phyloP scores from a whole-genome alignment of 1,140 invertebrate genomes.

The Calephelis nemesis region DNA sequence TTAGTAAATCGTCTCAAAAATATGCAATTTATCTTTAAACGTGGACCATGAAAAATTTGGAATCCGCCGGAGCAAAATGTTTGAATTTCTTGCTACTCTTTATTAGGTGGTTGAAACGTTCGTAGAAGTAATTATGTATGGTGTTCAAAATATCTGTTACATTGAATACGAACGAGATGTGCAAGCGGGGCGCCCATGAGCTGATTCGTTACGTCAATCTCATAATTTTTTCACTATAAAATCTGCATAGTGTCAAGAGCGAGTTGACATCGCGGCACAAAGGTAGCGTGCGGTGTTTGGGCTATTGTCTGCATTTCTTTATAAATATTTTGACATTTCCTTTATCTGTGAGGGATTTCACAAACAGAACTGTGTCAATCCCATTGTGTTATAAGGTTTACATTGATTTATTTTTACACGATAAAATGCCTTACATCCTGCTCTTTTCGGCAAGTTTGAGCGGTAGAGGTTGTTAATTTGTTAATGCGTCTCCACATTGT shows the following conservation, averaged over 20 bases:
- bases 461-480: conserved; percentile 68
- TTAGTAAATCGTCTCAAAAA: conserved; percentile 1
- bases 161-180: conserved; percentile 49
- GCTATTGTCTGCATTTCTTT: conserved; percentile 70
- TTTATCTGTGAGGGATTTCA: conserved; percentile 66
- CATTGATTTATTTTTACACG: conserved; percentile 75
- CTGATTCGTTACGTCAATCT: conserved; percentile 77
- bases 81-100: conserved; percentile 61
- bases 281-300: conserved; percentile 56
- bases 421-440: conserved; percentile 65
- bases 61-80: conserved; percentile 39
- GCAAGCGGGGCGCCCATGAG: conserved; percentile 59
- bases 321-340: conserved; percentile 78
- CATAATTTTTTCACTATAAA: conserved; percentile 60
- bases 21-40: conserved; percentile 17
- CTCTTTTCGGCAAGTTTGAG: conserved; percentile 41
- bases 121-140: conserved; percentile 74
- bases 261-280: conserved; percentile 69
- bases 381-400: conserved; percentile 66
- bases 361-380: conserved; percentile 70
- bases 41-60: conserved; percentile 38
- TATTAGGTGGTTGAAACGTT: conserved; percentile 62
- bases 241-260: conserved; percentile 66
- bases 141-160: conserved; percentile 60
- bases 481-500: conserved; percentile 50